Base-by-base conservation (phyloP, 2,888 invertebrate species). In the Trachelus tabidus region DNA sequence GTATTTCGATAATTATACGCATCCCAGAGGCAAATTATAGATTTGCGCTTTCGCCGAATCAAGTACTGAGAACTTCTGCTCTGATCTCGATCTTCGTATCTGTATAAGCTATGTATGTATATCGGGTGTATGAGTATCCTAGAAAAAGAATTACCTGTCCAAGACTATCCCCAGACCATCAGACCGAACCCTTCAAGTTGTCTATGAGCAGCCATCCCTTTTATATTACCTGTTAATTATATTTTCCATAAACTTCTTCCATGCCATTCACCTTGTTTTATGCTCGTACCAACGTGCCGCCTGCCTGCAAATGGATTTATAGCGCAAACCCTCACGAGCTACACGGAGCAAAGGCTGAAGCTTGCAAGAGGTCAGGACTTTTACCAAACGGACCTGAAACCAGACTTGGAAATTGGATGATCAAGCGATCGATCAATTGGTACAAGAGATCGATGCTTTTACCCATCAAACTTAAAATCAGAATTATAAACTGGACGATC, bases 1-100 rank as follows among this genome's bases (percentile, higher is more conserved):
- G 89, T 89, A 91, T 91, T 56, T 91, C 89, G 87, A 88, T 88
- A 90, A 91, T 91, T 91, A 91, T 90, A 91, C 89, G 89, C 86
- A 89, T 90, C 89, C 87, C 85, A 81, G 86, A 73, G 83, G 85
- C 86, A 91, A 91, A 90, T 91, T 91, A 91, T 90, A 91, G 88
- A 90, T 91, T 90, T 90, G 90, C 85, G 87, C 86, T 87, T 84
- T 85, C 79, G 83, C 79, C 77, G 76, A 77, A 81, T 79, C 76
- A 56, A 75, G 79, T 84, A 84, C 84, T 81, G 80, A 84, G 83
- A 85, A 85, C 81, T 85, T 82, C 83, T 84, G 85, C 83, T 83
- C 85, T 83, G 84, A 83, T 83, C 34, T 31, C 15, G 31, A 2
- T 56, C 23, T 15, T 35, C 35, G 23, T 56, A 2, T 6, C 23